A percentile compares a stretch with the other conserved stretches of the same genome.
Conservation (phyloP, 2,888 invertebrate genomes). For the Macrosiphum euphorbiae region DNA sequence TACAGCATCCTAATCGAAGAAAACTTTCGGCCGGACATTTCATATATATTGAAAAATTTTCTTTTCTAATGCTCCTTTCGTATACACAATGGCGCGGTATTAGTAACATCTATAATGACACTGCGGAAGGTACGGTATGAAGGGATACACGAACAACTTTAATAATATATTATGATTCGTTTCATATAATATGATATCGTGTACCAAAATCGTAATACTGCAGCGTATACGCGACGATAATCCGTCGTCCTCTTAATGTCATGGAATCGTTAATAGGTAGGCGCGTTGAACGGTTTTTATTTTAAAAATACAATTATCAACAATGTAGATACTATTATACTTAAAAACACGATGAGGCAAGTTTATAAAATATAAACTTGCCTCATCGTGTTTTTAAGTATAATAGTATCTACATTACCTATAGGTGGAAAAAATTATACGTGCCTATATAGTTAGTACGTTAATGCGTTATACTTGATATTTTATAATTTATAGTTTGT, state of each 20-base stretch:
- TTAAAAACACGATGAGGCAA: background rate
- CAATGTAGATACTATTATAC: background rate
- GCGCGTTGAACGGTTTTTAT: background rate
- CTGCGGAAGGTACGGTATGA: background rate
- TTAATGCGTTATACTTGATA: background rate
- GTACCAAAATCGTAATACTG: background rate
- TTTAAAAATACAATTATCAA: background rate
- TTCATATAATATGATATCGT: background rate
- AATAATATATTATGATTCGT: background rate
- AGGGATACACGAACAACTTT: background rate
- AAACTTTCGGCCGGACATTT: constrained; percentile 20
- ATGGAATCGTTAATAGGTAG: background rate
- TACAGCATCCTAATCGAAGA: constrained; percentile 34
- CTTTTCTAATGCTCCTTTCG: constrained; percentile 25
- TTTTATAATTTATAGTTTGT: background rate
- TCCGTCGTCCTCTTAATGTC: background rate
- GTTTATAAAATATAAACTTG: too few relatives aligned
- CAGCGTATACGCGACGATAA: background rate
- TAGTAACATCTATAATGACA: background rate
- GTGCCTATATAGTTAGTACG: background rate
- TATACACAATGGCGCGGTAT: background rate
- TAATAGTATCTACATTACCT: too few relatives aligned
- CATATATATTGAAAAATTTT: constrained; percentile 12
- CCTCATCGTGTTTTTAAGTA: too few relatives aligned
- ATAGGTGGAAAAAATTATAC: background rate